These are phyloP conservation scores for Syritta pipiens DNA, from an alignment of 2,888 invertebrate species.

Conservation along the genomic window DNA sequence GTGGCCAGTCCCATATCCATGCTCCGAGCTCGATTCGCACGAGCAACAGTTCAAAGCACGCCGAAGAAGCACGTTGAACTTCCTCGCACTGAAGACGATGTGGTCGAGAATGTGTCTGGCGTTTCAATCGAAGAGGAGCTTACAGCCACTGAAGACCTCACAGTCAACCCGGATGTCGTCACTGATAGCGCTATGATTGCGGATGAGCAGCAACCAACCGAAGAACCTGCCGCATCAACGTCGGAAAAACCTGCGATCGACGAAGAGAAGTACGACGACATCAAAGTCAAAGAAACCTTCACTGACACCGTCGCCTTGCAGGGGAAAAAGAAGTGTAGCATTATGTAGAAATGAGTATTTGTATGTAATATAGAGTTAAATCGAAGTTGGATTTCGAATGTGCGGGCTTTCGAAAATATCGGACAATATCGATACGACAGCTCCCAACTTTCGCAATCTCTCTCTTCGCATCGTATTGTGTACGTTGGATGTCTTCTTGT, in stretches of 20 bases:
- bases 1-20: slow-evolving; percentile 76
- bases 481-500: slow-evolving; percentile 35
- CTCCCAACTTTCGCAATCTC: background rate
- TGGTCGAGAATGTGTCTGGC: slow-evolving; percentile 75
- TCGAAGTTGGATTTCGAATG: background rate
- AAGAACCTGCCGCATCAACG: slow-evolving; percentile 18
- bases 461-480: background rate
- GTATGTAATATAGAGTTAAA: slow-evolving; percentile 33
- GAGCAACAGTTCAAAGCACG: slow-evolving; percentile 74
- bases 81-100: slow-evolving; percentile 71
- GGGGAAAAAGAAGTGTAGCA: slow-evolving; percentile 54
- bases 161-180: slow-evolving; percentile 70
- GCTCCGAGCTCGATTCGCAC: slow-evolving; percentile 76
- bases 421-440: slow-evolving; percentile 13
- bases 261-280: slow-evolving; percentile 21
- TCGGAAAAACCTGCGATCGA: slow-evolving; percentile 37
- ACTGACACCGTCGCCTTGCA: slow-evolving; percentile 22
- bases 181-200: slow-evolving; percentile 52
- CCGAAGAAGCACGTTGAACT: slow-evolving; percentile 71
- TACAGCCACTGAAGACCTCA: slow-evolving; percentile 70
- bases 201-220: slow-evolving; percentile 1
- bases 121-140: slow-evolving; percentile 74
- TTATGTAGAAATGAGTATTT: slow-evolving; percentile 46
- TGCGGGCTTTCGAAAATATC: slow-evolving; percentile 2
- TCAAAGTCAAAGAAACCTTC: slow-evolving; percentile 44